phyloP scores from a whole-genome alignment of 2,113 vertebrate genomes.

The Malaclemys terrapin region DNA sequence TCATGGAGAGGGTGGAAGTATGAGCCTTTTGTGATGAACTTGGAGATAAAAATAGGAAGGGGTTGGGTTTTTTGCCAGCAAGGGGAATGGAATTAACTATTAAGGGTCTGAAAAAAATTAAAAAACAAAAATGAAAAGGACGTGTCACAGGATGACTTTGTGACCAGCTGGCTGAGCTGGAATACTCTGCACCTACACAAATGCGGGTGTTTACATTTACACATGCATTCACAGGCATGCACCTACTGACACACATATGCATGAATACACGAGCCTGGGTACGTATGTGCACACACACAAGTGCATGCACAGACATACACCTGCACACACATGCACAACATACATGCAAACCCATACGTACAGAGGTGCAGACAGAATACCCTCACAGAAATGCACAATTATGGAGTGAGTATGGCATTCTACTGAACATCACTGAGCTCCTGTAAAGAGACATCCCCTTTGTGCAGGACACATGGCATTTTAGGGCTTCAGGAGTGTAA shows the following conservation, averaged over 20 bases:
- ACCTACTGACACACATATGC: not conserved
- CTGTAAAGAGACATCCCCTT: not conserved
- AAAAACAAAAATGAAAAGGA: not conserved
- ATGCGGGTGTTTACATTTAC: not conserved
- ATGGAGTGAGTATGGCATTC: not conserved
- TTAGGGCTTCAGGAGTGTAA: not conserved
- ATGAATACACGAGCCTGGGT: too few relatives aligned
- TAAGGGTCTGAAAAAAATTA: not conserved
- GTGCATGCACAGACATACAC: not conserved
- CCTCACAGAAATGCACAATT: not conserved
- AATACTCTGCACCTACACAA: not conserved
- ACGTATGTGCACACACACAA: not conserved
- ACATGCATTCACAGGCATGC: not conserved
- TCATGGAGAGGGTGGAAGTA: conserved; percentile 64
- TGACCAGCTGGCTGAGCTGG: not conserved
- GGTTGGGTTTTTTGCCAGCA: conserved; percentile 37
- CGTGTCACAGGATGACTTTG: not conserved
- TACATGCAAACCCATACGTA: not conserved
- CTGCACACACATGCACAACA: not conserved
- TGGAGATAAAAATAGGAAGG: conserved; percentile 76
- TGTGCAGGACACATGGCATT: not conserved
- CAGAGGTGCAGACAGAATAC: not conserved
- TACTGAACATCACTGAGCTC: not conserved
- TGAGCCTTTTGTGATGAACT: conserved; percentile 75
- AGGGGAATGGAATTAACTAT: conserved; percentile 39